A percentile compares a stretch with the other conserved stretches of the same genome.
phyloP scores from a whole-genome alignment of 2,888 invertebrate genomes.

The Leptodirus hochenwartii region DNA sequence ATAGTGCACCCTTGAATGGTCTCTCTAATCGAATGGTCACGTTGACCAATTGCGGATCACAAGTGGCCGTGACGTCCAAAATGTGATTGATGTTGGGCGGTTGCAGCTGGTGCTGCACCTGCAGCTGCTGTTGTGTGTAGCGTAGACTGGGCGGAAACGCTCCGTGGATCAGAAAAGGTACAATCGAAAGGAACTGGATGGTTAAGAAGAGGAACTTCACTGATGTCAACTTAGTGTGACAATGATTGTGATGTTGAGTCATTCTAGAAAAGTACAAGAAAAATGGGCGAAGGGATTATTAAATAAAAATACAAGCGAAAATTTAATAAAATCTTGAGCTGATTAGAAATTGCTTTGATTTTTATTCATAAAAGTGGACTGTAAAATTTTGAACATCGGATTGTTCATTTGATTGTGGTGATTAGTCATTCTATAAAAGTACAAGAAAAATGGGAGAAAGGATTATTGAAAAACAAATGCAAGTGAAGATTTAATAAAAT shows the following conservation, averaged over 20 bases:
- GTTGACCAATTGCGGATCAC: constrained; percentile 42
- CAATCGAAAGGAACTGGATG: constrained; percentile 4
- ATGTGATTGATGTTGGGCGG: constrained; percentile 32
- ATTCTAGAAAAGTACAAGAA: no score
- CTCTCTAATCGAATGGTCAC: constrained; percentile 39
- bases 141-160: constrained; percentile 16
- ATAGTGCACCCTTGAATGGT: constrained; percentile 52
- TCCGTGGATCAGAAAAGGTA: constrained; percentile 7
- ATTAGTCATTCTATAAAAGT: no score
- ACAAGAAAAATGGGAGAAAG: no score
- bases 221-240: no score
- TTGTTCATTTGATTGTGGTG: not conserved
- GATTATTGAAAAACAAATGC: no score
- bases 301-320: no score
- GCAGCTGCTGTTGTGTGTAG: constrained; percentile 16
- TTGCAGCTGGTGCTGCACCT: constrained; percentile 5
- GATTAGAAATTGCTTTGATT: no score
- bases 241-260: no score
- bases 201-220: no score
- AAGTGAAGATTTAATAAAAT: no score
- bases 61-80: constrained; percentile 36
- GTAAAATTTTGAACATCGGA: not conserved
- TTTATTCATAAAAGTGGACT: not conserved
- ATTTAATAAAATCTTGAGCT: no score
- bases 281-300: no score